Evolutionary conservation across 2,888 invertebrate species (phyloP), one percentile per base, ranked within the genome.

Genomic region (Anaspis maculata): DNA sequence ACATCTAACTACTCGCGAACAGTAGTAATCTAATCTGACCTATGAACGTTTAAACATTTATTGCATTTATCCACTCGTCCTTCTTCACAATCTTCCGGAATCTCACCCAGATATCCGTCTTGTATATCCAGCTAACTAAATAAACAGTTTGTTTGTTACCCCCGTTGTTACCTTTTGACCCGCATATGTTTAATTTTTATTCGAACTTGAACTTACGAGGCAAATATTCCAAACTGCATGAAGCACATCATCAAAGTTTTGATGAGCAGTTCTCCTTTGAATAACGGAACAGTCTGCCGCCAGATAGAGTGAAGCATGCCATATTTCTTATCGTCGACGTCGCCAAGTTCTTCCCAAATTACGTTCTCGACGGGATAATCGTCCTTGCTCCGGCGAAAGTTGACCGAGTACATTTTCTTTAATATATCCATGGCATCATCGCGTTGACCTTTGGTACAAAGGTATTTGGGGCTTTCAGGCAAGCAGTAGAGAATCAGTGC

Each of bases 381-480:
- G 2, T 59, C 55, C 13, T 35, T 30, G 13, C 41, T 41, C 35
- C 56, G 59, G 4, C 61, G 56, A 2, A 51, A 59, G 43, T 68
- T 68, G 3, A 49, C 33, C 7, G 42, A 36, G 42, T 56, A 67
- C 45, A 67, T 61, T 25, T 47, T 53, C 30, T 45, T 51, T 27
- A 68, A 43, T 15, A 61, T 51, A 22, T 48, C 42, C 23, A 66
- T 39, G 9, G 60, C 59, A 37, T 64, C 58, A 2, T 58, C 50
- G 4, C 48, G 33, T 34, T 51, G 51, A 12, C 62, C 62, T 42
- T 57, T 48, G 1, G 57, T 49, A 37, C 64, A 35, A 26, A 66
- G 47, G 49, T 50, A 68, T 46, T 66, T 67, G 2, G 67, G 67
- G 39, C 64, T 66, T 51, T 68, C 68, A 1, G 66, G 66, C 16